Percentiles rank a stretch among this genome's conserved stretches.
Evolutionary conservation across 2,113 vertebrate genomes (phyloP).

Genomic region (Notarius lentiginosus): DNA sequence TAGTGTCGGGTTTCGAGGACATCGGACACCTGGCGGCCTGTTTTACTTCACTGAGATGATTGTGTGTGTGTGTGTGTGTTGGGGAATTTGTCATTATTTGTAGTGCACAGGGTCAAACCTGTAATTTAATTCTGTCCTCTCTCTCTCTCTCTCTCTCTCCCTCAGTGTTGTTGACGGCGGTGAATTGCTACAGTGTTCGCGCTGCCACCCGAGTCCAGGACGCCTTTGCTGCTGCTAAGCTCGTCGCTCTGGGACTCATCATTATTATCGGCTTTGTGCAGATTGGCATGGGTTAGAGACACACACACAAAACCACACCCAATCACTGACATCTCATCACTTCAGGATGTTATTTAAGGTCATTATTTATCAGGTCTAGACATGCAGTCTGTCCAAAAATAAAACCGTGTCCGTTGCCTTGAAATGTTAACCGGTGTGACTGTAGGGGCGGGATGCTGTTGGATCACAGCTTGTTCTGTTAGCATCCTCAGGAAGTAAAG

Average conservation of each 20-base stretch:
- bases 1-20: background rate
- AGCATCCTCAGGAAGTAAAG: background rate
- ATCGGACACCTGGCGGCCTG: background rate
- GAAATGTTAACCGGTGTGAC: too few relatives aligned
- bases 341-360: background rate
- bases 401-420: background rate
- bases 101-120: background rate
- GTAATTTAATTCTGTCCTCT: background rate
- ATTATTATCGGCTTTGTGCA: slow-evolving; percentile 92
- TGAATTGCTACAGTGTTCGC: slow-evolving; percentile 97
- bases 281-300: slow-evolving; percentile 81
- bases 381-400: background rate
- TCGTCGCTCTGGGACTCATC: slow-evolving; percentile 87
- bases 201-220: slow-evolving; percentile 94
- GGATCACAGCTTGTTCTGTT: background rate
- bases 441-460: background rate
- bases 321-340: background rate
- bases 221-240: slow-evolving; percentile 89
- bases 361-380: background rate
- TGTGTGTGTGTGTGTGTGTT: background rate
- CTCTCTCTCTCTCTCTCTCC: slow-evolving; percentile 31
- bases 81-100: background rate
- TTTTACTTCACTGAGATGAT: background rate
- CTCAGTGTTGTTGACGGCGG: slow-evolving; percentile 88
- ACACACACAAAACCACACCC: slow-evolving; percentile 20